Percentiles rank a stretch among this genome's conserved stretches.
These are phyloP conservation scores for Amphiprion clarkii DNA, from an alignment of 2,797 vertebrate species.

Conservation along the genomic window DNA sequence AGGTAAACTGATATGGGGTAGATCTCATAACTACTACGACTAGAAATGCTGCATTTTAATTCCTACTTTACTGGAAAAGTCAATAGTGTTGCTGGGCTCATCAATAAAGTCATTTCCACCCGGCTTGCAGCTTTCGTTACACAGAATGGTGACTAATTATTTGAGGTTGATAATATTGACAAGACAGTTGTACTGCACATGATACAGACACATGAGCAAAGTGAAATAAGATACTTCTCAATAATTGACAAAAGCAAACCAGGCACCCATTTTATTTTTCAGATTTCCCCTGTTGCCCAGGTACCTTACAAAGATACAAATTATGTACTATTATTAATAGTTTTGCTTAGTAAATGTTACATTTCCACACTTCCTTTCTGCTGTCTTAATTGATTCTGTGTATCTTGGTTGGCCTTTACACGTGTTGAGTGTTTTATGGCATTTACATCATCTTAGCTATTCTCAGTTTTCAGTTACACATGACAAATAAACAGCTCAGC, in stretches of 20 bases:
- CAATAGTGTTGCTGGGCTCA: conserved; percentile 77
- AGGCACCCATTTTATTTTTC: neutral
- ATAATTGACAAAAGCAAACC: conserved; percentile 29
- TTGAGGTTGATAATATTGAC: conserved; percentile 67
- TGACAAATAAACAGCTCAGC: conserved; percentile 53
- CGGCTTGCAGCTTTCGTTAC: conserved; percentile 74
- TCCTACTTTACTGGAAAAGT: conserved; percentile 83
- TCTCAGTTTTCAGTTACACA: conserved; percentile 19
- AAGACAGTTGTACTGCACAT: conserved; percentile 69
- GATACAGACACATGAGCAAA: conserved; percentile 59
- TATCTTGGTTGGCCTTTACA: conserved; percentile 4
- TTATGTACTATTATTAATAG: neutral
- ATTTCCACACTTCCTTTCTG: neutral
- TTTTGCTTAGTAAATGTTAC: neutral
- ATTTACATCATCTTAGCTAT: conserved; percentile 33
- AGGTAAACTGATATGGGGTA: conserved; percentile 62
- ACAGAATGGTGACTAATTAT: conserved; percentile 80
- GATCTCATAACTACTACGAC: conserved; percentile 55
- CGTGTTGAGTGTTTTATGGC: neutral
- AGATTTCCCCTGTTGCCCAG: neutral
- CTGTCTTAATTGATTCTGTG: neutral
- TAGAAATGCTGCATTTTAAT: conserved; percentile 70
- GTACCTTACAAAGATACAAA: neutral
- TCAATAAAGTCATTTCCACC: conserved; percentile 83
- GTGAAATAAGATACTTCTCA: conserved; percentile 55